Percentiles rank a stretch among this genome's conserved stretches.
phyloP scores from a whole-genome alignment of 1,140 invertebrate genomes.

The Camponotus floridanus region DNA sequence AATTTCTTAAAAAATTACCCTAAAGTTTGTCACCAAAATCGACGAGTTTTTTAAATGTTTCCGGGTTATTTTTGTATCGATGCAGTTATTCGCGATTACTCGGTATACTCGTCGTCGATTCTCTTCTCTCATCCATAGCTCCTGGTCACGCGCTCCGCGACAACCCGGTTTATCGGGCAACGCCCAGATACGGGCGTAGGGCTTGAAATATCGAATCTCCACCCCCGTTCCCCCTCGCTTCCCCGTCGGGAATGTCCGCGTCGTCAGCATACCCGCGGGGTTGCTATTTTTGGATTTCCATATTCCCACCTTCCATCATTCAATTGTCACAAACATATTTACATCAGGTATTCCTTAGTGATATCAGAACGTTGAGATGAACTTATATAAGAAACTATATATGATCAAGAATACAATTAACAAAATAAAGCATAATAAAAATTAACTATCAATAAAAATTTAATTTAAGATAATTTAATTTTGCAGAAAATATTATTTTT shows the following conservation, averaged over 20 bases:
- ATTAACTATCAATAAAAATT: neutral
- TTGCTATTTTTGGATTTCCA: slow-evolving; percentile 65
- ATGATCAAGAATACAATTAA: neutral
- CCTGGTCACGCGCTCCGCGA: slow-evolving; percentile 50
- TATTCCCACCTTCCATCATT: slow-evolving; percentile 61
- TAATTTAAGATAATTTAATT: too few relatives aligned
- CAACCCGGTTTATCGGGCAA: slow-evolving; percentile 74
- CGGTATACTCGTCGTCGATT: slow-evolving; percentile 56
- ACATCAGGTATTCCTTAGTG: neutral
- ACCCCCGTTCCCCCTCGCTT: slow-evolving; percentile 17
- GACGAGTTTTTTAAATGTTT: neutral
- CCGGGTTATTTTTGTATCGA: neutral
- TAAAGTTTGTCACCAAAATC: neutral
- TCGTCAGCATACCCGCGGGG: slow-evolving; percentile 18
- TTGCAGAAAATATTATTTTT: neutral
- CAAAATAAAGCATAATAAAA: neutral
- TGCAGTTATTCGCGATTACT: slow-evolving; percentile 42
- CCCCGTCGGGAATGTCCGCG: slow-evolving; percentile 19
- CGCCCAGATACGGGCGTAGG: slow-evolving; percentile 74
- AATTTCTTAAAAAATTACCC: neutral
- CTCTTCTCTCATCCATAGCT: slow-evolving; percentile 33
- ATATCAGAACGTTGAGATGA: neutral
- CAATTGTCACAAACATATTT: slow-evolving; percentile 20
- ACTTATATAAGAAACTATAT: neutral
- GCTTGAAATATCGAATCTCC: slow-evolving; percentile 73